Conservation (phyloP, 2,797 vertebrate genomes). For the Ceryle rudis region DNA sequence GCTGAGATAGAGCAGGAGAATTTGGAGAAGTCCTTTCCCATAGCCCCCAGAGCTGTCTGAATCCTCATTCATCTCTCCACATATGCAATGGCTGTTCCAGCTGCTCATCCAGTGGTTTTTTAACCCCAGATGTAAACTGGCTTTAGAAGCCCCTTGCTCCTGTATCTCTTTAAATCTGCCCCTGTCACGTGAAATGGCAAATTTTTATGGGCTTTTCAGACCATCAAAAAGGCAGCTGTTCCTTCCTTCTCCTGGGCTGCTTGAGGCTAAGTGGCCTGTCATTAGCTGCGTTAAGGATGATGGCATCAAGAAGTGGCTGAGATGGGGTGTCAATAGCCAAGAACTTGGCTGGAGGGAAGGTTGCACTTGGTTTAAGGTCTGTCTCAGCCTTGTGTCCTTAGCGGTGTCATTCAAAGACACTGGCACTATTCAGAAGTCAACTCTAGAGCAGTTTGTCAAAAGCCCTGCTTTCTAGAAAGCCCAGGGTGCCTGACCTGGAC, state of each 20-base stretch:
- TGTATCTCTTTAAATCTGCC: conserved; percentile 1
- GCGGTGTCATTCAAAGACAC: background rate
- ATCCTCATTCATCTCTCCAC: background rate
- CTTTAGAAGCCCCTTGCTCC: background rate
- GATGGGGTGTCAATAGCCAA: background rate
- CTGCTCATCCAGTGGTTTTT: background rate
- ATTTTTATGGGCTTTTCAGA: conserved; percentile 13
- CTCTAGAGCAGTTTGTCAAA: background rate
- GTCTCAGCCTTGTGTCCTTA: background rate
- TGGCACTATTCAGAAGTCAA: background rate
- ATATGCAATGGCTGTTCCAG: background rate
- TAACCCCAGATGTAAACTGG: background rate
- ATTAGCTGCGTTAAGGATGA: background rate
- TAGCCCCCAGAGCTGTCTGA: background rate
- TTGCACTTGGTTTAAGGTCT: background rate
- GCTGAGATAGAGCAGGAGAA: background rate
- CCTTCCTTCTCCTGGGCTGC: background rate
- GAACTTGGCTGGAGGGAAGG: background rate
- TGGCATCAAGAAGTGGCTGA: background rate
- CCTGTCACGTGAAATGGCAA: conserved; percentile 29
- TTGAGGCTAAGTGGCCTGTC: background rate
- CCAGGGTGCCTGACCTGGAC: background rate
- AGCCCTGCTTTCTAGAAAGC: background rate
- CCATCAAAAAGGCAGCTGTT: background rate
- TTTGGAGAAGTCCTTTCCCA: background rate